phyloP scores from a whole-genome alignment of 2,113 vertebrate species.

The Acrocephalus arundinaceus region DNA sequence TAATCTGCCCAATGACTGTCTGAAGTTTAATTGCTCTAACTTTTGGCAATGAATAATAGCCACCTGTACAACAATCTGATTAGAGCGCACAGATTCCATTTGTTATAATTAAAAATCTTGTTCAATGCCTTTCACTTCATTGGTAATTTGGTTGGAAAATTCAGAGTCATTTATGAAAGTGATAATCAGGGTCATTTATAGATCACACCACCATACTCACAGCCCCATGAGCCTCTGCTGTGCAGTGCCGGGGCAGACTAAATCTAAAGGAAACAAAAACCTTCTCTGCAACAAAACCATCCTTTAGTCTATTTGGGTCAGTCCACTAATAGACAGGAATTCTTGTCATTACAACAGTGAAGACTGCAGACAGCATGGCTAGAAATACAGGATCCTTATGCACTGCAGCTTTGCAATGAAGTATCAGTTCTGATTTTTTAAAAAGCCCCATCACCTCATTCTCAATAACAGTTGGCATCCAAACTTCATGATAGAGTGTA shows the following conservation, averaged over 20 bases:
- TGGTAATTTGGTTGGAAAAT: constrained; percentile 20
- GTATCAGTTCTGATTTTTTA: background rate
- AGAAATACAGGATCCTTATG: background rate
- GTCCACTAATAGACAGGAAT: background rate
- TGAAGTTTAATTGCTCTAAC: constrained; percentile 37
- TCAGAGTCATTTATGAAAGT: constrained; percentile 14
- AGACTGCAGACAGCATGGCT: background rate
- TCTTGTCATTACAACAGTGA: background rate
- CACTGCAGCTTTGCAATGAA: background rate
- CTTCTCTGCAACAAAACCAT: background rate
- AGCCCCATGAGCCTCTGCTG: background rate
- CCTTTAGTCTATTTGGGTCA: background rate
- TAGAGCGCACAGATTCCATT: background rate
- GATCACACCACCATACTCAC: background rate
- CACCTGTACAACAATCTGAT: constrained; percentile 8
- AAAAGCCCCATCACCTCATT: background rate
- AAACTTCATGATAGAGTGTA: background rate
- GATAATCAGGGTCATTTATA: constrained; percentile 2
- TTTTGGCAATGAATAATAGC: constrained; percentile 33
- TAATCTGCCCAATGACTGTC: background rate
- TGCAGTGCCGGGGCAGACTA: background rate
- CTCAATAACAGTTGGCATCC: background rate
- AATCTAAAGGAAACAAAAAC: background rate
- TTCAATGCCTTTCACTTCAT: constrained; percentile 11
- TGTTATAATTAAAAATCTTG: constrained; percentile 49